phyloP scores from a whole-genome alignment of 2,888 invertebrate genomes.

The Sesamia inferens region DNA sequence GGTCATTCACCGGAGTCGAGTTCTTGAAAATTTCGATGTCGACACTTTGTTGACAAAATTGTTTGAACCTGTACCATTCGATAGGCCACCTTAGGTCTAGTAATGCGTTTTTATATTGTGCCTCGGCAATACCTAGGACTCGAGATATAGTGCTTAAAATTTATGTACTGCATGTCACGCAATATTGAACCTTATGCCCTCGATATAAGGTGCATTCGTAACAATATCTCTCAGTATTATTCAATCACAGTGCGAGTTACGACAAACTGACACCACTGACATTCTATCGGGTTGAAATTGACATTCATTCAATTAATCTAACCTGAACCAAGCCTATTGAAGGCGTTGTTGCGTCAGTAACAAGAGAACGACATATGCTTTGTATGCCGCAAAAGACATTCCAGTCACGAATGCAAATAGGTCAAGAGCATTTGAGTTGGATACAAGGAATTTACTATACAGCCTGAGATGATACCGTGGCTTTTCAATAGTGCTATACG shows the following conservation, averaged over 20 bases:
- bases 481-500: background rate
- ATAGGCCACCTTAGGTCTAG: too few species aligned
- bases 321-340: slow-evolving; percentile 2
- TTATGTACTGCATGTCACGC: too few species aligned
- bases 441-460: background rate
- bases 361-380: background rate
- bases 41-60: too few species aligned
- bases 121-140: too few species aligned
- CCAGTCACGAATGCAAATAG: background rate
- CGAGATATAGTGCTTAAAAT: too few species aligned
- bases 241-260: background rate
- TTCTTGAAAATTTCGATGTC: too few species aligned
- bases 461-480: background rate
- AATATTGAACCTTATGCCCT: too few species aligned
- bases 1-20: too few species aligned
- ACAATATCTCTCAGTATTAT: background rate
- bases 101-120: too few species aligned
- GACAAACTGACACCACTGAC: background rate
- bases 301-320: slow-evolving; percentile 4
- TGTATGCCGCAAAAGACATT: background rate
- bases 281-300: slow-evolving; percentile 3
- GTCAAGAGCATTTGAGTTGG: background rate
- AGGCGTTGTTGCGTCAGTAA: background rate
- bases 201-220: too few species aligned
- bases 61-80: too few species aligned